phyloP scores from a whole-genome alignment of 2,797 vertebrate genomes.

The Borostomias antarcticus region DNA sequence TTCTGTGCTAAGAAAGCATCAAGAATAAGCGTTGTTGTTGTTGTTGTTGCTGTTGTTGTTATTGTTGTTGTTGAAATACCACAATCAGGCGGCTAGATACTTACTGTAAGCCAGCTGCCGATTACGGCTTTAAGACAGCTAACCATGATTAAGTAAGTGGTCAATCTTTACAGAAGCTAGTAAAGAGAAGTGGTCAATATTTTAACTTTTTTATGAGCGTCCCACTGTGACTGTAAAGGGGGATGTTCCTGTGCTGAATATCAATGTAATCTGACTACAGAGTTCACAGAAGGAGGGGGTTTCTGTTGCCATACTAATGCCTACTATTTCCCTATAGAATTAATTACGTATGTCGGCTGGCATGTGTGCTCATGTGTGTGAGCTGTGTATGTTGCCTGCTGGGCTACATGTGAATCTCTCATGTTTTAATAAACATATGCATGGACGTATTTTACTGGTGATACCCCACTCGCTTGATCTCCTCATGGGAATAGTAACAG shows the following conservation, averaged over 20 bases:
- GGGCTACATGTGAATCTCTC: not conserved
- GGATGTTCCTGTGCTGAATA: conserved; percentile 12
- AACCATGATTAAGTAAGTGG: no score
- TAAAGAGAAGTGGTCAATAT: conserved; percentile 15
- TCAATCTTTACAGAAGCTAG: no score
- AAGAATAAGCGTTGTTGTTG: no score
- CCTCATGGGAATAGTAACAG: not conserved
- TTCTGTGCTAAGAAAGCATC: no score
- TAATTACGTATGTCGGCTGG: conserved; percentile 10
- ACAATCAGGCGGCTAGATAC: no score
- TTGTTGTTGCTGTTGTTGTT: no score
- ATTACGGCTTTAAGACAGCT: no score
- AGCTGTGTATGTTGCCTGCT: conserved; percentile 11
- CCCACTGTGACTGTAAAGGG: conserved; percentile 23
- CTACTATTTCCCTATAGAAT: conserved; percentile 26
- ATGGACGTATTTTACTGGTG: not conserved
- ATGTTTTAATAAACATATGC: not conserved
- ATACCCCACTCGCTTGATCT: not conserved
- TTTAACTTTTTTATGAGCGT: no score
- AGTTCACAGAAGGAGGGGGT: conserved; percentile 13
- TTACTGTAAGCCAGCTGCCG: no score
- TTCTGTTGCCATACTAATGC: conserved; percentile 11
- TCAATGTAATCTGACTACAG: conserved; percentile 20
- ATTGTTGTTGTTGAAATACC: no score
- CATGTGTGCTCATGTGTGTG: not conserved